A percentile compares a stretch with the other conserved stretches of the same genome.
Conservation (phyloP, 2,888 invertebrate genomes). For the Alloscopus bannaensis region DNA sequence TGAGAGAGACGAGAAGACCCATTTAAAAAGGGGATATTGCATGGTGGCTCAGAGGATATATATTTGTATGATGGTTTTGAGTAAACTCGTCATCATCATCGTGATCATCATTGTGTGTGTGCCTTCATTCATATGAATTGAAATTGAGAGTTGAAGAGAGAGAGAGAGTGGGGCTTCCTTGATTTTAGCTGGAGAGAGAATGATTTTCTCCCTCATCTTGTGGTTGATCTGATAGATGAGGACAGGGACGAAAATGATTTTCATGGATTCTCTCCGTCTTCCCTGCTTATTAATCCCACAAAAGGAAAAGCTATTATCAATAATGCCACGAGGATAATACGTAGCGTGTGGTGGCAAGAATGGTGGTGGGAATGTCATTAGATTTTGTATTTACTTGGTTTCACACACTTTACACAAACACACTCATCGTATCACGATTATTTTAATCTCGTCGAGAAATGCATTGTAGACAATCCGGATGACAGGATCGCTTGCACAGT, state of each 20-base stretch:
- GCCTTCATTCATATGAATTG: constrained; percentile 53
- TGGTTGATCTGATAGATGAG: constrained; percentile 47
- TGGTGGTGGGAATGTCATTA: constrained; percentile 17
- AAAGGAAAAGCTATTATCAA: constrained; percentile 29
- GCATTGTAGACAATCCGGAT: too few relatives aligned
- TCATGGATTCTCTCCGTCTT: constrained; percentile 47
- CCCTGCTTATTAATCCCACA: constrained; percentile 48
- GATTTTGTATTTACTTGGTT: constrained; percentile 4
- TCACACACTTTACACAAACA: constrained; percentile 20
- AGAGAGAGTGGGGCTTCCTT: neutral
- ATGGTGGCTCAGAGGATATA: neutral
- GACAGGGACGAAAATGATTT: constrained; percentile 47
- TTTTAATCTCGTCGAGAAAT: too few relatives aligned
- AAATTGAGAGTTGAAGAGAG: constrained; percentile 32
- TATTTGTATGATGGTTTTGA: neutral
- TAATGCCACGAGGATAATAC: too few relatives aligned
- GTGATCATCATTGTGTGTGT: constrained; percentile 18
- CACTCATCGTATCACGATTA: constrained; percentile 15
- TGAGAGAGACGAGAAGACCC: constrained; percentile 22
- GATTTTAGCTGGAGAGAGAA: neutral
- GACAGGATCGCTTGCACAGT: too few relatives aligned
- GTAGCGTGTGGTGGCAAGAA: too few relatives aligned
- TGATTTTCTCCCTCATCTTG: neutral
- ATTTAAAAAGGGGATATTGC: constrained; percentile 15
- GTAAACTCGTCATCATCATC: neutral